phyloP scores from a whole-genome alignment of 2,888 invertebrate genomes.

The Lasioglossum calceatum region DNA sequence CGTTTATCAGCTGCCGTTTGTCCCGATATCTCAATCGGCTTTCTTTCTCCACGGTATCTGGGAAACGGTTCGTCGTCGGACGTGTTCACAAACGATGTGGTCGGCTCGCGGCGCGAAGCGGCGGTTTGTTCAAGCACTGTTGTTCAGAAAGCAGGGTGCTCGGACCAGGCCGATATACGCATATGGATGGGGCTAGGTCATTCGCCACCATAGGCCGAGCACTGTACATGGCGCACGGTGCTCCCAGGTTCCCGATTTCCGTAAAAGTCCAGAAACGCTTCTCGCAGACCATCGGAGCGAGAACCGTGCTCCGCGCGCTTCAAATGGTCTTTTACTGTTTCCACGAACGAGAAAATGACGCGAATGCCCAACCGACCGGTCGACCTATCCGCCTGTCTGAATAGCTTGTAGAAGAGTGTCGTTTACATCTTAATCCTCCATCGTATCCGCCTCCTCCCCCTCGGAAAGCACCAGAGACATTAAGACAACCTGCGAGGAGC shows the following conservation, averaged over 20 bases:
- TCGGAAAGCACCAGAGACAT: constrained; percentile 22
- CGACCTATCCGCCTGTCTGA: constrained; percentile 40
- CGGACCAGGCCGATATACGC: constrained; percentile 19
- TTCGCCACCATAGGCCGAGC: constrained; percentile 63
- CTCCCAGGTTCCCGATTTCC: constrained; percentile 79
- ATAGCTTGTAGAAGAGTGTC: constrained; percentile 48
- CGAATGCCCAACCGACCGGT: constrained; percentile 50
- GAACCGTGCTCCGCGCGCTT: constrained; percentile 43
- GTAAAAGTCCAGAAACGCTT: constrained; percentile 78
- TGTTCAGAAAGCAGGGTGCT: constrained; percentile 40
- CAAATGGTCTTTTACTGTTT: constrained; percentile 74
- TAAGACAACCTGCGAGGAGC: constrained; percentile 41
- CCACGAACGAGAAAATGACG: constrained; percentile 69
- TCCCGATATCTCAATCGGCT: constrained; percentile 68
- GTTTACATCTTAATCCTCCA: constrained; percentile 72
- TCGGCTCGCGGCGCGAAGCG: not conserved
- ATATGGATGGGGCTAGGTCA: constrained; percentile 60
- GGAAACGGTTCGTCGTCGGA: constrained; percentile 3
- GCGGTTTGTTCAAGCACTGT: not conserved
- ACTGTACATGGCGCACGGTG: constrained; percentile 67
- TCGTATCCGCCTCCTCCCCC: constrained; percentile 3
- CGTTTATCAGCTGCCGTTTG: constrained; percentile 34
- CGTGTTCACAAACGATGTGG: constrained; percentile 12
- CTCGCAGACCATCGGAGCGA: constrained; percentile 66
- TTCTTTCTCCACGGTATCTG: not conserved